Evolutionary conservation across 2,113 vertebrate genomes (phyloP).

Genomic region (Puffinus mauretanicus): DNA sequence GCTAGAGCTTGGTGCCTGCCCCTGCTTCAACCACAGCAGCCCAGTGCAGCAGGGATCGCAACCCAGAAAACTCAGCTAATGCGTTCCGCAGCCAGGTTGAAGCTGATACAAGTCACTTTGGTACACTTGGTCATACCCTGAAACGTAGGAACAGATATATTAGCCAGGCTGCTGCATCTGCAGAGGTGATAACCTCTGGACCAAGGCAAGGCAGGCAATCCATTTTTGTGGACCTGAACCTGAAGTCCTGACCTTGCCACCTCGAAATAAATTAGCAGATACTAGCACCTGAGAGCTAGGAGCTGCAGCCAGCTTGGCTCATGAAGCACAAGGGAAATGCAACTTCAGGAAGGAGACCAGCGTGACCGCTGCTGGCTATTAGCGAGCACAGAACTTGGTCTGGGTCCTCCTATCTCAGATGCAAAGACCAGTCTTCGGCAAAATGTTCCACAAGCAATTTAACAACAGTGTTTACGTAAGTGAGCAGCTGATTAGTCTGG

Average conservation of each 20-base stretch:
- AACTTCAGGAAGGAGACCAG: not conserved
- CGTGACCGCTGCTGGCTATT: not conserved
- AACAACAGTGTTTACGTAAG: not conserved
- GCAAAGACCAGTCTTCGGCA: not conserved
- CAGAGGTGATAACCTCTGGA: not conserved
- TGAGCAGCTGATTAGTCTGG: not conserved
- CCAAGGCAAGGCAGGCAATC: not conserved
- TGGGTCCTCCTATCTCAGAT: not conserved
- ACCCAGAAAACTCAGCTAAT: not conserved
- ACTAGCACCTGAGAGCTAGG: not conserved
- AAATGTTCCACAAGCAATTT: conserved; percentile 4
- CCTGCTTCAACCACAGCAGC: not conserved
- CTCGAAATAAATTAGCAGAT: not conserved
- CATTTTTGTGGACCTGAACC: not conserved
- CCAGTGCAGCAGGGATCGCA: not conserved
- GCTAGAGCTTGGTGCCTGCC: not conserved
- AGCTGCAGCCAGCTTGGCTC: not conserved
- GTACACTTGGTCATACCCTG: not conserved
- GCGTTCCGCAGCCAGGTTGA: not conserved
- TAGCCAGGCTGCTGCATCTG: not conserved
- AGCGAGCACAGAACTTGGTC: not conserved
- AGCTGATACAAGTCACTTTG: not conserved
- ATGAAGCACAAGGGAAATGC: not conserved
- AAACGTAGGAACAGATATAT: not conserved
- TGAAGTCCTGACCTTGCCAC: not conserved